Conservation (phyloP, 2,113 vertebrate species). For the Megaptera novaeangliae region DNA sequence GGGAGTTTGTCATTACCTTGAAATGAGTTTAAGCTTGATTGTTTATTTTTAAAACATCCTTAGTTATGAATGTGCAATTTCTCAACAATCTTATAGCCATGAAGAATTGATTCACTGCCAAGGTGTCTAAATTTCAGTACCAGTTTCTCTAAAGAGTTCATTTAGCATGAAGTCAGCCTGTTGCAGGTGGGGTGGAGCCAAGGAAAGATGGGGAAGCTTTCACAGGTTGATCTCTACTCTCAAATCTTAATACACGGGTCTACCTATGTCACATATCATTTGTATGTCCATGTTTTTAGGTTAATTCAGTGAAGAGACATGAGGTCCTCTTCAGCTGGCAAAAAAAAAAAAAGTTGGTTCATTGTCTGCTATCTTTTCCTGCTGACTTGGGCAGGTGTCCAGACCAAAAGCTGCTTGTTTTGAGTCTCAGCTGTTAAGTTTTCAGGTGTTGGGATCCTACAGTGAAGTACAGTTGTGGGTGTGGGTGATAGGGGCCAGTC, state of each 20-base stretch:
- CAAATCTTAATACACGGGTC: neutral
- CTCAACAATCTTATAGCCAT: neutral
- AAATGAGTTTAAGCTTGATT: slow-evolving; percentile 19
- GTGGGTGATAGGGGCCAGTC: neutral
- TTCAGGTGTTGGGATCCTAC: neutral
- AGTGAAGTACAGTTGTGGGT: neutral
- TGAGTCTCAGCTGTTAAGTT: neutral
- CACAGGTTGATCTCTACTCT: neutral
- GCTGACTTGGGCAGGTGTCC: neutral
- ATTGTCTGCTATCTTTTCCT: neutral
- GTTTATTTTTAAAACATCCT: slow-evolving; percentile 28
- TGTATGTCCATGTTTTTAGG: neutral
- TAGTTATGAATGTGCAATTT: slow-evolving; percentile 44
- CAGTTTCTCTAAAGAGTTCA: neutral
- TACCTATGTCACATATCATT: neutral
- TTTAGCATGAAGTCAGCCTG: neutral
- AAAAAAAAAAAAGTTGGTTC: neutral
- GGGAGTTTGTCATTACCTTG: neutral
- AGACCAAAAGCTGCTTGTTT: neutral
- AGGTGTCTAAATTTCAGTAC: neutral
- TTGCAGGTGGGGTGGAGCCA: neutral
- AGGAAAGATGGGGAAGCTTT: neutral
- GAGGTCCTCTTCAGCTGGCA: neutral
- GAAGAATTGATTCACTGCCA: neutral
- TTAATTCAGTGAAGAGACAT: neutral